These are phyloP conservation scores for Hedychridium roseum DNA, from an alignment of 2,888 invertebrate genomes.

Conservation along the genomic window DNA sequence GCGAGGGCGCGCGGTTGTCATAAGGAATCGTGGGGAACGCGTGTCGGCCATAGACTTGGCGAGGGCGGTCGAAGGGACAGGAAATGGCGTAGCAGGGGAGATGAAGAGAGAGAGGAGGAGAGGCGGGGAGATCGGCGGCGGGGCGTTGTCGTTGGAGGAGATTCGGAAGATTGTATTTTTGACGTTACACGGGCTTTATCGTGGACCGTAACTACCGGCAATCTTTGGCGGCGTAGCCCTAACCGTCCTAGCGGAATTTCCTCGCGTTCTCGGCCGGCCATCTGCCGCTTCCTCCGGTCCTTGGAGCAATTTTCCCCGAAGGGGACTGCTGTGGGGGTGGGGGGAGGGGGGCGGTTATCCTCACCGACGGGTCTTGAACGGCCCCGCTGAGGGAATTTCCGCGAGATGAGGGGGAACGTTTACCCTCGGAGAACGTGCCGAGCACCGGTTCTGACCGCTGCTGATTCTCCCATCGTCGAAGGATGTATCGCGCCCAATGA, in stretches of 20 bases:
- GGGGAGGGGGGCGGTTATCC: conserved; percentile 27
- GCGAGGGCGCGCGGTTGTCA: neutral
- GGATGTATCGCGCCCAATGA: conserved; percentile 14
- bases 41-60: neutral
- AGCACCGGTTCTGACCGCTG: too few relatives aligned
- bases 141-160: conserved; percentile 23
- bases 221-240: conserved; percentile 15
- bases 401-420: conserved; percentile 15
- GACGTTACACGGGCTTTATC: conserved; percentile 23
- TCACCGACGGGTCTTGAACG: conserved; percentile 20
- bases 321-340: neutral
- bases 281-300: too few relatives aligned
- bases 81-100: neutral
- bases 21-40: neutral
- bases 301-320: too few relatives aligned
- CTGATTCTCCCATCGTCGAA: conserved; percentile 11
- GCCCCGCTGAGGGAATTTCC: conserved; percentile 26
- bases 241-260: conserved; percentile 7
- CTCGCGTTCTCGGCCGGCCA: too few relatives aligned
- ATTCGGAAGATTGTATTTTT: conserved; percentile 31
- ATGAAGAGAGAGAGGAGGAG: neutral
- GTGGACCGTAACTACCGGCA: conserved; percentile 31
- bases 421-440: too few relatives aligned
- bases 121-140: conserved; percentile 5
- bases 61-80: neutral